Percentiles rank a stretch among this genome's conserved stretches.
Conservation (phyloP, 2,888 invertebrate species). For the Platerodrilus igneus region DNA sequence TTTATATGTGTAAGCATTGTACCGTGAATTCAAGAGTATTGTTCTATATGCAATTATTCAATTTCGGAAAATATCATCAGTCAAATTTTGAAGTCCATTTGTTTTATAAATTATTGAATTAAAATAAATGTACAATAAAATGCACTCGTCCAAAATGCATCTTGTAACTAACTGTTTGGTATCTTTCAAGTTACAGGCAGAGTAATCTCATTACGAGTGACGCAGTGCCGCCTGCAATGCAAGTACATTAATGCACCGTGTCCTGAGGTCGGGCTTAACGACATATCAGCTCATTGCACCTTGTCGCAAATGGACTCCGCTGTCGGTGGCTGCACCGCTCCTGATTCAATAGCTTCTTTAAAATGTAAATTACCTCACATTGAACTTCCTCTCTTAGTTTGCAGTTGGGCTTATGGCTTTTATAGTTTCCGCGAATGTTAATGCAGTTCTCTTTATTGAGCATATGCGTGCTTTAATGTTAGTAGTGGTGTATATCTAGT, state of each 20-base stretch:
- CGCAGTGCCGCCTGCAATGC: constrained; percentile 22
- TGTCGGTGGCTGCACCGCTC: constrained; percentile 24
- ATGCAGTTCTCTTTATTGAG: constrained; percentile 21
- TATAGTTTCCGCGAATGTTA: constrained; percentile 12
- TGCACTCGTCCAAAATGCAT: too few relatives aligned
- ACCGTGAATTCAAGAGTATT: too few relatives aligned
- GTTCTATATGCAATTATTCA: too few relatives aligned
- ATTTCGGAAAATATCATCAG: too few relatives aligned
- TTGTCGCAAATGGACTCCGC: constrained; percentile 31
- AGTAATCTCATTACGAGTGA: constrained; percentile 22
- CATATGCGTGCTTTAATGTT: too few relatives aligned
- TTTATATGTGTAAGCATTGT: too few relatives aligned
- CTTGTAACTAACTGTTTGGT: too few relatives aligned
- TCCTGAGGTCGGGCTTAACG: constrained; percentile 24
- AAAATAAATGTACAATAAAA: too few relatives aligned
- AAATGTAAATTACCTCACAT: constrained; percentile 42
- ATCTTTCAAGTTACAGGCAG: constrained; percentile 20
- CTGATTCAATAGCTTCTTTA: constrained; percentile 42
- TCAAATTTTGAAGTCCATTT: too few relatives aligned
- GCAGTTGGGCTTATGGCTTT: constrained; percentile 21
- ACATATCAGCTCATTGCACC: constrained; percentile 35
- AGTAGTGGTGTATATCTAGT: too few relatives aligned
- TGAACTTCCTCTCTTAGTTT: constrained; percentile 36
- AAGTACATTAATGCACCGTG: constrained; percentile 24
- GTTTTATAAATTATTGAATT: too few relatives aligned